phyloP scores from a whole-genome alignment of 2,888 invertebrate species.

The Plusia festucae region DNA sequence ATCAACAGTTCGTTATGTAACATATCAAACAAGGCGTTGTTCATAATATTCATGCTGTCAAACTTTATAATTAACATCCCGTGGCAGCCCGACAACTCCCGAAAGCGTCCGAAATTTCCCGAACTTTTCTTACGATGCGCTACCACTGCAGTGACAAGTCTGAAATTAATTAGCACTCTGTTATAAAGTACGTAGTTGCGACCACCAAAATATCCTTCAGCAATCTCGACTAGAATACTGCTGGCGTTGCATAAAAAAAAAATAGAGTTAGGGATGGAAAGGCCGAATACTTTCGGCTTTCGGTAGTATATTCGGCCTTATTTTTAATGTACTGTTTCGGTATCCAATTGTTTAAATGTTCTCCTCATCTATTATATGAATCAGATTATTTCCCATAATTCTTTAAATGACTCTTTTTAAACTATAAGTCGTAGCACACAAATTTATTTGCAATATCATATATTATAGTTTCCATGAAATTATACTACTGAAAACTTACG shows the following conservation, averaged over 20 bases:
- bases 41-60: not conserved
- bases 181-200: not conserved
- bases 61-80: not conserved
- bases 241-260: not conserved
- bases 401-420: too few relatives aligned
- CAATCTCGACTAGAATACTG: not conserved
- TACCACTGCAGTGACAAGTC: not conserved
- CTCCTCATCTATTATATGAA: too few relatives aligned
- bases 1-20: not conserved
- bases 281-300: not conserved
- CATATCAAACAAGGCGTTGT: not conserved
- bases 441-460: too few relatives aligned
- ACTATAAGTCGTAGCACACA: too few relatives aligned
- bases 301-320: too few relatives aligned
- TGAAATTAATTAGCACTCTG: slow-evolving; percentile 1
- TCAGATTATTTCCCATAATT: too few relatives aligned
- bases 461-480: too few relatives aligned
- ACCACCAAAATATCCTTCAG: not conserved
- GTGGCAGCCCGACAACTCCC: not conserved
- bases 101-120: not conserved
- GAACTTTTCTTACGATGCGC: not conserved
- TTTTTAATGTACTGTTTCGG: too few relatives aligned
- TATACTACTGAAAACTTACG: too few relatives aligned
- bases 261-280: not conserved
- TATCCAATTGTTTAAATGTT: too few relatives aligned